A percentile compares a stretch with the other conserved stretches of the same genome.
phyloP scores from a whole-genome alignment of 2,113 vertebrate genomes.

The Mastomys coucha region DNA sequence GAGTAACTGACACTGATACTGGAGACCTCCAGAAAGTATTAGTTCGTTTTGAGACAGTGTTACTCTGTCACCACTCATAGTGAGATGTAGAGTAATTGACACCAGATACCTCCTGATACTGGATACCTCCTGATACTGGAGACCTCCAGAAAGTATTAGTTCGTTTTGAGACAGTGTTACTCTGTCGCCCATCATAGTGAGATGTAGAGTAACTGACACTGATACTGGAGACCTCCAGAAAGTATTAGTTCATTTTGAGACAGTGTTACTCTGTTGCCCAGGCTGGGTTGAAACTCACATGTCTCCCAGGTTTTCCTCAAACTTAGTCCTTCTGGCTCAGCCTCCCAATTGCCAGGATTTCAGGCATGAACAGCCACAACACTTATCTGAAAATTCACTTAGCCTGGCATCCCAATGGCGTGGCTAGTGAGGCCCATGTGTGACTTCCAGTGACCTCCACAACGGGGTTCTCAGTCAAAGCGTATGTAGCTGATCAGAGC shows the following conservation, averaged over 20 bases:
- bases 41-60: background rate
- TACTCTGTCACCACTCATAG: too few relatives aligned
- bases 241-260: background rate
- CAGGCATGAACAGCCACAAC: background rate
- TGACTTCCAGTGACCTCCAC: background rate
- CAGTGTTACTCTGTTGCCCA: too few relatives aligned
- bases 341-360: background rate
- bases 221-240: background rate
- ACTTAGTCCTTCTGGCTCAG: background rate
- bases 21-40: background rate
- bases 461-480: background rate
- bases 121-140: background rate
- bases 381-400: background rate
- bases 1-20: background rate
- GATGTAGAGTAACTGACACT: too few relatives aligned
- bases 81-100: too few relatives aligned
- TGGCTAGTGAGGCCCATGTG: accelerated
- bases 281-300: background rate
- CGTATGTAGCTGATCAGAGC: accelerated
- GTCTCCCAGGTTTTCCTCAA: background rate
- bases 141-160: background rate
- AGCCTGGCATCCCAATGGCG: background rate
- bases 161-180: too few relatives aligned
- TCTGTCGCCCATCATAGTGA: too few relatives aligned
- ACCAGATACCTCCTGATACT: too few relatives aligned